Base-by-base conservation (phyloP, 2,797 vertebrate species). In the Malacoctenus gilli region DNA sequence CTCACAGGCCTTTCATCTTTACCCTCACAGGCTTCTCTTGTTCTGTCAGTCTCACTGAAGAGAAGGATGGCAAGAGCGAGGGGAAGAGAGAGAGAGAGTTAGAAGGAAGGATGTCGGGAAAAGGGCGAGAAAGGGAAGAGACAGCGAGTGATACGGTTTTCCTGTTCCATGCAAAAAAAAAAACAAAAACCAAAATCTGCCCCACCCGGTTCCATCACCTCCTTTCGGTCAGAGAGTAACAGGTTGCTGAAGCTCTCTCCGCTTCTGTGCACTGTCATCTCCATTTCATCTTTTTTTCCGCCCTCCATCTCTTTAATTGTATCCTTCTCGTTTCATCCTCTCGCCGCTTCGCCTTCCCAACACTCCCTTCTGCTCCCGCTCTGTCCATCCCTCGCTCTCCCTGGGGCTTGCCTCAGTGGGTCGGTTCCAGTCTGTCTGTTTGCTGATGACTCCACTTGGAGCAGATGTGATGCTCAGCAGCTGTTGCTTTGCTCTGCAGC, bases 391-490 rank as follows among this genome's bases (percentile, higher is more conserved):
- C 72, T 68, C 5, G 12, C 56, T 72, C 59, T 80, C 84, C 85
- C 82, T 5, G 63, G 84, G 80, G 86, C 76, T 70, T 79, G 82
- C 86, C 83, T 88, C 79, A 43, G 77, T 85, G 80, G 82, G 83
- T 87, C 52, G 77, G 85, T 89, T 90, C 85, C 84, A 85, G 86
- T 89, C 81, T 87, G 86, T 89, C 85, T 90, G 85, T 82, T 89
- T 79, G 75, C 85, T 90, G 87, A 90, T 87, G 88, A 90, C 83
- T 84, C 82, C 77, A 85, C 86, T 89, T 77, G 75, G 79, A 83
- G 81, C 90, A 92, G 90, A 92, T 92, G 89, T 91, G 91, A 91
- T 90, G 84, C 79, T 84, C 68, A 84, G 85, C 92, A 92, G 90
- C 90, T 92, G 89, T 91, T 91, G 84, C 87, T 76, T 42, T 58